Conservation (phyloP, 2,113 vertebrate species). For the Tenebrosternarchus preto region DNA sequence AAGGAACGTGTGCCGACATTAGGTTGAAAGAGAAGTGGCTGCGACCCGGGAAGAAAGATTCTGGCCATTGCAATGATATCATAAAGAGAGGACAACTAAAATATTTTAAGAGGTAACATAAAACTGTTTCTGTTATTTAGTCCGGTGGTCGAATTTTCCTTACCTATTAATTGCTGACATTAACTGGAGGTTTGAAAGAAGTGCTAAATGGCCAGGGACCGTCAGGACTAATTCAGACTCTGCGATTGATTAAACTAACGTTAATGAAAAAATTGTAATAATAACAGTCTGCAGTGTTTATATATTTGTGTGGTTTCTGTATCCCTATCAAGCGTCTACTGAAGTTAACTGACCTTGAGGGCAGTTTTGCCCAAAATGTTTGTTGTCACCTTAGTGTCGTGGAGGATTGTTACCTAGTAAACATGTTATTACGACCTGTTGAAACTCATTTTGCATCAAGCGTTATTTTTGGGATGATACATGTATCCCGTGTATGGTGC, state of each 20-base stretch:
- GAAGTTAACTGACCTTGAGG: conserved; percentile 35
- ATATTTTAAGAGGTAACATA: neutral
- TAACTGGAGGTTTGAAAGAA: neutral
- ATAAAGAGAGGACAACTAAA: neutral
- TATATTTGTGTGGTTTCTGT: neutral
- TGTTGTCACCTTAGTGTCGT: neutral
- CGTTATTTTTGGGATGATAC: neutral
- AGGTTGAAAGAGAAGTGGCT: conserved; percentile 28
- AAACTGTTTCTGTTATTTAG: neutral
- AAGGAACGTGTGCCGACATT: conserved; percentile 54
- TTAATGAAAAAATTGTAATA: neutral
- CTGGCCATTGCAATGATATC: neutral
- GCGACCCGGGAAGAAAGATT: neutral
- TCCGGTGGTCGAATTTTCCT: neutral
- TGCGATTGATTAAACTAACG: neutral
- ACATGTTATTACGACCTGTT: conserved; percentile 1
- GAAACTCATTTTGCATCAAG: neutral
- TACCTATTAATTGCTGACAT: neutral
- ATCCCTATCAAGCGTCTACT: neutral
- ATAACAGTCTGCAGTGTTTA: neutral
- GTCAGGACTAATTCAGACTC: neutral
- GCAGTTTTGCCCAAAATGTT: neutral
- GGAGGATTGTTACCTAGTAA: neutral
- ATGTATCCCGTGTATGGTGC: neutral
- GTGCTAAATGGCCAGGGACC: neutral